A percentile compares a stretch with the other conserved stretches of the same genome.
Conservation (phyloP, 1,140 invertebrate genomes). For the Drosophila sulfurigaster region DNA sequence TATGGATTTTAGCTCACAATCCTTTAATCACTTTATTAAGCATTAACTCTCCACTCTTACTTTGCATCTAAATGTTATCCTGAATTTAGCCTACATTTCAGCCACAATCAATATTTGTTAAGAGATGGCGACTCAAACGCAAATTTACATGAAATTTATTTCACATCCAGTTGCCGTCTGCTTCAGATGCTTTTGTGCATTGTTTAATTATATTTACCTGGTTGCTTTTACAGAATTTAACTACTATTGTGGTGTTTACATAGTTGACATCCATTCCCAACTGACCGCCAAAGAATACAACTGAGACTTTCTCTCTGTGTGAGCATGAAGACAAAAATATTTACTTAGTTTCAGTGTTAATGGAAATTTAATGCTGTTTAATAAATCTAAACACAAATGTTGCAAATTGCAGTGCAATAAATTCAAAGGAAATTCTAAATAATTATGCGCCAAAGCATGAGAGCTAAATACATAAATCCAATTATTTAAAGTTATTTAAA, state of each 20-base stretch:
- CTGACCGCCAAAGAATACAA: conserved; percentile 24
- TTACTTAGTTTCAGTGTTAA: conserved; percentile 43
- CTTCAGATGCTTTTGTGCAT: conserved; percentile 52
- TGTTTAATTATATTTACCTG: conserved; percentile 43
- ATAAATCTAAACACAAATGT: conserved; percentile 45
- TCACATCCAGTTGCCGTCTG: conserved; percentile 4
- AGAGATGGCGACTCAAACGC: conserved; percentile 10
- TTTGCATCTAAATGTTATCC: background rate
- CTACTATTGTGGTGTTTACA: conserved; percentile 33
- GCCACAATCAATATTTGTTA: conserved; percentile 33
- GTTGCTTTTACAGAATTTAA: conserved; percentile 1
- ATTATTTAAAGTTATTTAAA: no score
- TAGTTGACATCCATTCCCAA: background rate
- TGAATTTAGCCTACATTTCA: conserved; percentile 21
- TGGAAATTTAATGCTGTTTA: conserved; percentile 53
- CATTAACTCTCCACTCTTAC: background rate
- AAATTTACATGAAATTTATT: conserved; percentile 27
- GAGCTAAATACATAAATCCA: background rate
- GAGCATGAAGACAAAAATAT: conserved; percentile 31
- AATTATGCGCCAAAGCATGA: conserved; percentile 7
- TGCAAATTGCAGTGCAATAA: conserved; percentile 13
- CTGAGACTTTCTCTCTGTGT: background rate
- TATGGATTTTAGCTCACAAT: background rate
- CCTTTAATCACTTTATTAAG: background rate
- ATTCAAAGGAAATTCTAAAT: conserved; percentile 31